Evolutionary conservation across 2,113 vertebrate genomes (phyloP).

Genomic region (Eudyptes chrysolophus): DNA sequence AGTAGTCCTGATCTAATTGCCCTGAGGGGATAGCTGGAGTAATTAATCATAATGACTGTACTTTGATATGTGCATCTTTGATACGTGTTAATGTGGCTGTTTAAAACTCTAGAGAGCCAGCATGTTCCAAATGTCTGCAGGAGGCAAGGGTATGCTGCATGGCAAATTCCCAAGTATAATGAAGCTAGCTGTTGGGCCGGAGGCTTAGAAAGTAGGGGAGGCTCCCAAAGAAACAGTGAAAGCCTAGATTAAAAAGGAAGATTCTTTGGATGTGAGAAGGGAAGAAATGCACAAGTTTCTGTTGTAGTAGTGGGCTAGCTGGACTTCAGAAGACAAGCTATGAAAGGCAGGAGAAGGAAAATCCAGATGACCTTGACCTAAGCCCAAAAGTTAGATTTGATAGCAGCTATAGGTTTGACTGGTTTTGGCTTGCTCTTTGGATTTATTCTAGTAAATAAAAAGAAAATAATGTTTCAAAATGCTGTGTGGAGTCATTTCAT

Average conservation of each 20-base stretch:
- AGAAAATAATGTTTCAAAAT: background rate
- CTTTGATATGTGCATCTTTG: conserved; percentile 11
- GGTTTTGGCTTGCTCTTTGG: background rate
- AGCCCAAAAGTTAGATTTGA: background rate
- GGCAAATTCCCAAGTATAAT: background rate
- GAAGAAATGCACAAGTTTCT: background rate
- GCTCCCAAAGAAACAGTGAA: background rate
- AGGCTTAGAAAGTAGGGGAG: background rate
- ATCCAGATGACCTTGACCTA: background rate
- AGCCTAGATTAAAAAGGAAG: background rate
- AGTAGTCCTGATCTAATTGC: background rate
- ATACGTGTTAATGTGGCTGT: background rate
- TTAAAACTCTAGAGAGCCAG: background rate
- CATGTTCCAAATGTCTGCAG: background rate
- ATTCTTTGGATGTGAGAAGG: background rate
- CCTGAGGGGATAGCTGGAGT: background rate
- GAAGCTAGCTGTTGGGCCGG: background rate
- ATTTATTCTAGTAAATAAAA: background rate
- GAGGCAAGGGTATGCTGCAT: background rate
- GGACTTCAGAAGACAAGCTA: background rate
- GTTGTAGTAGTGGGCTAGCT: background rate
- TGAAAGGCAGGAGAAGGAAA: background rate
- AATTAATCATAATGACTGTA: conserved; percentile 18
- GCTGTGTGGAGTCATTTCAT: background rate
- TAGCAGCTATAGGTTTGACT: background rate